Percentiles rank a stretch among this genome's conserved stretches.
phyloP scores from a whole-genome alignment of 2,888 invertebrate species.

The Hypena proboscidalis region DNA sequence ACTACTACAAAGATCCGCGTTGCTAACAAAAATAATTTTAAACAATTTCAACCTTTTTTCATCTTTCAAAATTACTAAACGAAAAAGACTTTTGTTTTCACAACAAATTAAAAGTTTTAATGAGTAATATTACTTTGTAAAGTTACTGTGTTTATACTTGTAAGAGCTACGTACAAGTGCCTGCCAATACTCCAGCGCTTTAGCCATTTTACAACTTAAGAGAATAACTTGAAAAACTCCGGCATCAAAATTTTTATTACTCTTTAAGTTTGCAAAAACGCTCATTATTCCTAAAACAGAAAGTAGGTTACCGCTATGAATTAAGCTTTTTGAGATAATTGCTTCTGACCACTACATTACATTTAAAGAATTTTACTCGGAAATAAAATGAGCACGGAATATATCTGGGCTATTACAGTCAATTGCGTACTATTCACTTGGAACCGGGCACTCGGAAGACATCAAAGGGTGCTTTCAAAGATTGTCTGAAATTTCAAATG shows the following conservation, averaged over 20 bases:
- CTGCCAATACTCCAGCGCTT: background rate
- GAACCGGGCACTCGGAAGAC: slow-evolving; percentile 18
- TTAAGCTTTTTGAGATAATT: slow-evolving; percentile 30
- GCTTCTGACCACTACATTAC: slow-evolving; percentile 8
- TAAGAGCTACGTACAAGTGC: background rate
- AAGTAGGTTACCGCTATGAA: slow-evolving; percentile 32
- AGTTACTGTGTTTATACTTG: background rate
- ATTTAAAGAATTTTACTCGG: slow-evolving; percentile 2
- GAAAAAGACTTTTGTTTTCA: too few species aligned
- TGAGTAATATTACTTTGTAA: background rate
- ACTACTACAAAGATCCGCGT: too few species aligned
- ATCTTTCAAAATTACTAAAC: too few species aligned
- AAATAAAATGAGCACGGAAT: slow-evolving; percentile 1
- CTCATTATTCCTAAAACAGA: slow-evolving; percentile 25
- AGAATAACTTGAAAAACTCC: slow-evolving; percentile 33
- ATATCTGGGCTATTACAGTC: slow-evolving; percentile 12
- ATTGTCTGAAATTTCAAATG: slow-evolving; percentile 35
- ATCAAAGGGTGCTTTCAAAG: slow-evolving; percentile 35
- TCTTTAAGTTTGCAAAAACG: slow-evolving; percentile 23
- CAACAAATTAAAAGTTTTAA: background rate
- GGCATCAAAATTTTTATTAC: slow-evolving; percentile 40
- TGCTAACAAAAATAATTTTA: too few species aligned
- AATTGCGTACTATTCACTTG: slow-evolving; percentile 18
- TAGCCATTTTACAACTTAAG: background rate
- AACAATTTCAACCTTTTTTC: too few species aligned